phyloP scores from a whole-genome alignment of 1,140 invertebrate genomes.

The Pseudomyrmex pallidus region DNA sequence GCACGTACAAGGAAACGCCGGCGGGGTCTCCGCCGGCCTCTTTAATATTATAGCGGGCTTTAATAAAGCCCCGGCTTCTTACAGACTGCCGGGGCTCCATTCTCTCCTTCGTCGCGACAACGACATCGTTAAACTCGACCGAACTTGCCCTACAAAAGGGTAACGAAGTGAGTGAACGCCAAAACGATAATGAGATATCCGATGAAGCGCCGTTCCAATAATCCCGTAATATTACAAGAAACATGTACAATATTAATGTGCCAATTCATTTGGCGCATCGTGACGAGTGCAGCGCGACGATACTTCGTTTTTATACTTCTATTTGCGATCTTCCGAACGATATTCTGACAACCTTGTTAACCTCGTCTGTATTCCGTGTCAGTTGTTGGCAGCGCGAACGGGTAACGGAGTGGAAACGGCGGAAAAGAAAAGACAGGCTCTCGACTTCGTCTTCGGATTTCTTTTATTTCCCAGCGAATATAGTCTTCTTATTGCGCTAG shows the following conservation, averaged over 20 bases:
- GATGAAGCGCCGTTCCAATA: constrained; percentile 48
- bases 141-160: constrained; percentile 53
- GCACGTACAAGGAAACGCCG: constrained; percentile 37
- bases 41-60: constrained; percentile 76
- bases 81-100: constrained; percentile 48
- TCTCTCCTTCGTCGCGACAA: constrained; percentile 40
- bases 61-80: constrained; percentile 71
- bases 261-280: constrained; percentile 57
- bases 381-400: constrained; percentile 39
- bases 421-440: constrained; percentile 21
- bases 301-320: constrained; percentile 52
- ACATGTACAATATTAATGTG: constrained; percentile 48
- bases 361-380: constrained; percentile 59
- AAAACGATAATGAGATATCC: constrained; percentile 45
- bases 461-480: constrained; percentile 24
- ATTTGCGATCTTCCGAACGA: constrained; percentile 21
- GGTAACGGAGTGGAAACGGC: constrained; percentile 58
- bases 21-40: constrained; percentile 48
- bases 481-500: neutral
- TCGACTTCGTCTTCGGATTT: neutral
- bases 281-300: constrained; percentile 42
- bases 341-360: constrained; percentile 70
- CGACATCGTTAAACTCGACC: constrained; percentile 56
- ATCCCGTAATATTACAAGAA: constrained; percentile 58
- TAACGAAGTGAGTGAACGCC: constrained; percentile 28